Percentiles rank a stretch among this genome's conserved stretches.
phyloP scores from a whole-genome alignment of 2,113 vertebrate genomes.

The Periophthalmus modestus region DNA sequence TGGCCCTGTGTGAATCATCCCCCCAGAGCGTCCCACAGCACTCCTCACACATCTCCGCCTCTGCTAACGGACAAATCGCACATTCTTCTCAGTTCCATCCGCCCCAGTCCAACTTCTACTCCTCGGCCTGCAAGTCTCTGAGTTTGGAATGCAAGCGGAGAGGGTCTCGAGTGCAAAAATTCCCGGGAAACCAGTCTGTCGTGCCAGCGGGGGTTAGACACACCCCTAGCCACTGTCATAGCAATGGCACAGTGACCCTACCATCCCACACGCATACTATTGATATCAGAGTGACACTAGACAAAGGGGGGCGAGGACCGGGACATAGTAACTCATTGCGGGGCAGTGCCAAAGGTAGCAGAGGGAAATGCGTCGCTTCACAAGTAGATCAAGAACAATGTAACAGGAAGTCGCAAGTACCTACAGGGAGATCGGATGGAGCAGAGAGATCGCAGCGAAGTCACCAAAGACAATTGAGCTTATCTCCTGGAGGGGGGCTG shows the following conservation, averaged over 20 bases:
- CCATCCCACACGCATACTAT: constrained; percentile 78
- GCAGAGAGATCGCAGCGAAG: constrained; percentile 59
- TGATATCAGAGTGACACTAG: constrained; percentile 77
- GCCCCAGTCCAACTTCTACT: constrained; percentile 62
- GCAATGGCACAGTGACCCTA: constrained; percentile 77
- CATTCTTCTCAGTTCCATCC: constrained; percentile 60
- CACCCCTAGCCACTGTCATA: constrained; percentile 74
- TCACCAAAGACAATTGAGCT: constrained; percentile 63
- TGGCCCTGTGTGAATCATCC: constrained; percentile 72
- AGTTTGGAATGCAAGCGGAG: constrained; percentile 78
- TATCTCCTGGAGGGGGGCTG: constrained; percentile 68
- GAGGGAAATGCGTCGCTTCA: constrained; percentile 62
- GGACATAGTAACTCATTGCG: constrained; percentile 66
- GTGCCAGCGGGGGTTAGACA: constrained; percentile 42
- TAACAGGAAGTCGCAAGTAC: constrained; percentile 58
- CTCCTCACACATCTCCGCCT: constrained; percentile 64
- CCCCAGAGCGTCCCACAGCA: constrained; percentile 70
- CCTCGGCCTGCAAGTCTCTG: constrained; percentile 61
- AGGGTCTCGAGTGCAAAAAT: constrained; percentile 61
- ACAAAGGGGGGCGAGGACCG: constrained; percentile 63
- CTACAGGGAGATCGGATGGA: constrained; percentile 52
- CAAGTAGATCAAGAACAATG: constrained; percentile 66
- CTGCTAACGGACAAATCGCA: constrained; percentile 52
- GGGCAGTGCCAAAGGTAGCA: constrained; percentile 53
- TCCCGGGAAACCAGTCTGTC: constrained; percentile 59